These are phyloP conservation scores for Atta cephalotes DNA, from an alignment of 1,140 invertebrate species.

Conservation along the genomic window DNA sequence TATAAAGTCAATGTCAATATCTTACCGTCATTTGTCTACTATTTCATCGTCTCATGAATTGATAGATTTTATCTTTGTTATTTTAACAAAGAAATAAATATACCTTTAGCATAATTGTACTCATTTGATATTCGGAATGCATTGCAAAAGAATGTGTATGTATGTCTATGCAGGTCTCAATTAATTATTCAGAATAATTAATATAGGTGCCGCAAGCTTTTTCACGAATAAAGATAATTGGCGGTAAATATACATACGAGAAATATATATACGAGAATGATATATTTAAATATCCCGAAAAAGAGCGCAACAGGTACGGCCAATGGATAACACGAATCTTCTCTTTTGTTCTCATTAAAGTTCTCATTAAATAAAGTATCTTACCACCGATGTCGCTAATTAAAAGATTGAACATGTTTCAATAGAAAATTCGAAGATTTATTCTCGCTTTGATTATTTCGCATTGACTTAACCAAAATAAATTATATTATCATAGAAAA, in stretches of 20 bases:
- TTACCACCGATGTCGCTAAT: neutral
- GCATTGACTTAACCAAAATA: neutral
- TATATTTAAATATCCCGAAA: conserved; percentile 31
- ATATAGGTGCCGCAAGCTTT: neutral
- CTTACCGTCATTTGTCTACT: neutral
- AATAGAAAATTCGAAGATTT: neutral
- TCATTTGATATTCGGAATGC: neutral
- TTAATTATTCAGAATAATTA: conserved; percentile 34
- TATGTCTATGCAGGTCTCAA: neutral
- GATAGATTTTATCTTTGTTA: neutral
- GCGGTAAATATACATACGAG: neutral
- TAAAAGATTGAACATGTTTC: conserved; percentile 4
- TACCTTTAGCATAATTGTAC: neutral
- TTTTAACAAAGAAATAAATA: neutral
- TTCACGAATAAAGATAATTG: conserved; percentile 36
- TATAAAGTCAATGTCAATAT: neutral
- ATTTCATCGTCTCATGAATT: neutral
- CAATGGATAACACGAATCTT: conserved; percentile 16
- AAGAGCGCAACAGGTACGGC: conserved; percentile 51
- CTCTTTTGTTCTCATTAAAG: conserved; percentile 17
- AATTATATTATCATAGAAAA: neutral
- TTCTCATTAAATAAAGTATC: conserved; percentile 12
- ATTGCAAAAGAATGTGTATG: neutral
- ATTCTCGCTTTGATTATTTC: neutral
- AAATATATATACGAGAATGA: neutral